Percentiles rank a stretch among this genome's conserved stretches.
Evolutionary conservation across 2,888 invertebrate genomes (phyloP).

Genomic region (Aphidius colemani): DNA sequence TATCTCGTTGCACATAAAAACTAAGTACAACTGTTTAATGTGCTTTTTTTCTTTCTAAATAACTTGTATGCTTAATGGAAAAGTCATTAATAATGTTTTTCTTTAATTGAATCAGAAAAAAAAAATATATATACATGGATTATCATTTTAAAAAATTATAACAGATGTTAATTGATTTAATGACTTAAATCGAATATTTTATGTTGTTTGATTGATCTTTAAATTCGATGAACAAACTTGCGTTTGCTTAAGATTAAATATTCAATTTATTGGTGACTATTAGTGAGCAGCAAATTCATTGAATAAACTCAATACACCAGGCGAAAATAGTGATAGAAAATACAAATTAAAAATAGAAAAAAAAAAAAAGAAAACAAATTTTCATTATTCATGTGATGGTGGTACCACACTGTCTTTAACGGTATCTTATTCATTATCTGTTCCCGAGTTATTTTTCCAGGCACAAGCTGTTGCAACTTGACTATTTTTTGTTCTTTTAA

Average conservation of each 20-base stretch:
- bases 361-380: not conserved
- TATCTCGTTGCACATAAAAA: no score
- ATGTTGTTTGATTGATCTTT: constrained; percentile 40
- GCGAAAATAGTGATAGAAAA: constrained; percentile 6
- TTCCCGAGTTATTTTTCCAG: constrained; percentile 13
- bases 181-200: not conserved
- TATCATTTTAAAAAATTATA: no score
- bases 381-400: constrained; percentile 19
- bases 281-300: constrained; percentile 19
- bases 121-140: no score
- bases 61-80: no score
- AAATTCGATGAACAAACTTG: constrained; percentile 43
- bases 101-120: no score
- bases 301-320: constrained; percentile 6
- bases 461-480: constrained; percentile 13
- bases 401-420: constrained; percentile 17
- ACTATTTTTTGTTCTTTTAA: not conserved
- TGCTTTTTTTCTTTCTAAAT: no score
- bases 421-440: constrained; percentile 19
- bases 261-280: constrained; percentile 20
- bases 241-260: constrained; percentile 44
- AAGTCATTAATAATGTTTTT: no score
- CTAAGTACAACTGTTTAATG: no score
- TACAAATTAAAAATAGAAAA: not conserved
- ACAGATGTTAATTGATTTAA: no score